Percentiles rank a stretch among this genome's conserved stretches.
phyloP scores from a whole-genome alignment of 2,888 invertebrate species.

The Furcula furcula region DNA sequence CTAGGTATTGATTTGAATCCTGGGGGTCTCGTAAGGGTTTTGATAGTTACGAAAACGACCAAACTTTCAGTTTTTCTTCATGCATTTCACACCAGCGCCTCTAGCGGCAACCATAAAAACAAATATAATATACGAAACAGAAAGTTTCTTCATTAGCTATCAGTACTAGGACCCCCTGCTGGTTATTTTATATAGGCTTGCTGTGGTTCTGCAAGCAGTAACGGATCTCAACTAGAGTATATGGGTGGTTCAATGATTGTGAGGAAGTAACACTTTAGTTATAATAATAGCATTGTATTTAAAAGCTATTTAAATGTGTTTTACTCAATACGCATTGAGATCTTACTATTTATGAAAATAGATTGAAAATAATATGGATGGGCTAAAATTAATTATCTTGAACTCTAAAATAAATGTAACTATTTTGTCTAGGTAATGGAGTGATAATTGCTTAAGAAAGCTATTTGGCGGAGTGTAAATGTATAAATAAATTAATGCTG shows the following conservation, averaged over 20 bases:
- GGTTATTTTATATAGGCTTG: background rate
- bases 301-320: conserved; percentile 30
- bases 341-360: conserved; percentile 44
- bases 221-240: background rate
- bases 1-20: too few species aligned
- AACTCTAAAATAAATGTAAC: conserved; percentile 56
- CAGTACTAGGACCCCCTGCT: too few species aligned
- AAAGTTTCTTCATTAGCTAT: too few species aligned
- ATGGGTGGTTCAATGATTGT: background rate
- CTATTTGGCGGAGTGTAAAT: conserved; percentile 70
- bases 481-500: conserved; percentile 73
- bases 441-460: conserved; percentile 65
- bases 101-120: too few species aligned
- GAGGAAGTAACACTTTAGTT: background rate
- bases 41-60: too few species aligned
- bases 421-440: conserved; percentile 60
- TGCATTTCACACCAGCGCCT: too few species aligned
- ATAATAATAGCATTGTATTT: conserved; percentile 1
- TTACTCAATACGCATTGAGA: conserved; percentile 40
- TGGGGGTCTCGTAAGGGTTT: too few species aligned
- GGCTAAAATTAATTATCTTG: conserved; percentile 46
- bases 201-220: background rate
- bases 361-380: conserved; percentile 41
- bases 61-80: too few species aligned
- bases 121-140: too few species aligned